These are phyloP conservation scores for Drosophila funebris DNA, from an alignment of 1,140 invertebrate genomes.

Conservation along the genomic window DNA sequence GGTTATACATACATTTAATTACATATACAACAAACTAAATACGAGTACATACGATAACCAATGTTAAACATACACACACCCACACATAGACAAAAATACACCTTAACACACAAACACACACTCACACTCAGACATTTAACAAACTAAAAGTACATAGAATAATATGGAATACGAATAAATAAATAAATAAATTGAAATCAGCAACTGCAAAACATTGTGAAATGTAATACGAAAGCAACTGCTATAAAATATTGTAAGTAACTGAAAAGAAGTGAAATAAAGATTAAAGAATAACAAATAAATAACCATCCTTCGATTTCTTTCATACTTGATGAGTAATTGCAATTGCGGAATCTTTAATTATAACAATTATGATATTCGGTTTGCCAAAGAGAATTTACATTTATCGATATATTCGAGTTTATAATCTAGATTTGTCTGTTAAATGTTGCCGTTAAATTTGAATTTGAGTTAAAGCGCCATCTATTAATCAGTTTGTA, in stretches of 20 bases:
- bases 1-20: conserved; percentile 42
- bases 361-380: too few species aligned
- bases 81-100: conserved; percentile 36
- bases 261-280: conserved; percentile 43
- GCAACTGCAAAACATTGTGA: conserved; percentile 30
- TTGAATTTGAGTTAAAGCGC: not conserved
- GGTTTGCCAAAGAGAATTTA: too few species aligned
- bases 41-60: conserved; percentile 57
- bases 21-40: conserved; percentile 39
- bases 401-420: too few species aligned
- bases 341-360: too few species aligned
- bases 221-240: conserved; percentile 44
- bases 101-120: conserved; percentile 37
- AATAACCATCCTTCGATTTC: not conserved
- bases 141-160: conserved; percentile 31
- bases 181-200: conserved; percentile 27
- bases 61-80: conserved; percentile 57
- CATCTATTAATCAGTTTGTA: not conserved
- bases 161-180: conserved; percentile 29
- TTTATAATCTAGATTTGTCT: too few species aligned
- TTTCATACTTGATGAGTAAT: too few species aligned
- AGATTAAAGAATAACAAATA: conserved; percentile 39
- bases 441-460: not conserved
- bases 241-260: conserved; percentile 48
- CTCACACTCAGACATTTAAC: conserved; percentile 32